Base-by-base conservation (phyloP, 2,888 invertebrate species). In the Caenorhabditis drosophilae region DNA sequence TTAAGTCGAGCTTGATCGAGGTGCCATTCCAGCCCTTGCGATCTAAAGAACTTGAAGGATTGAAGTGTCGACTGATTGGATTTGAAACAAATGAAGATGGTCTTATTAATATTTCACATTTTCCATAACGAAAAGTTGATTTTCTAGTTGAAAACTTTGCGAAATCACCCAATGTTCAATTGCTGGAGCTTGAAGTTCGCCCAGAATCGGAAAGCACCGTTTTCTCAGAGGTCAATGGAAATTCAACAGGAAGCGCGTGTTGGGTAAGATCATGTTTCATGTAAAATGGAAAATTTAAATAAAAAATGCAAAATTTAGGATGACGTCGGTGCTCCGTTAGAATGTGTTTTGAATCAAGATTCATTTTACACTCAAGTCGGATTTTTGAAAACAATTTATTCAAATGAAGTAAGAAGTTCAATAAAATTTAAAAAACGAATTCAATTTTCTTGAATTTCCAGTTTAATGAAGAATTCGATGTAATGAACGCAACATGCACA, bases 291-390 rank as follows among this genome's bases (percentile, higher is more conserved):
- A 36, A 48, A 36, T 36, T n/a, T 27, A 16, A 38, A 6, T 25
- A 23, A 25, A 26, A 15, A 16, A 27, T 18, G 20, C 9, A 9
- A 9, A 20, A 4, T 49, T 56, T 35, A 63, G 62, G 60, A 60
- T 27, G 67, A 67, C 18, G 51, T 60, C 42, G 67, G 67, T 45
- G 60, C 60, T 20, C 67, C 67, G 42, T 31, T 67, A 31, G 67
- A 67, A 31, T 67, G 67, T 20, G 18, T 45, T 7, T 9, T 67
- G 23, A 41, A 53, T 31, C 53, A 53, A 18, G 59, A 66, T 2
- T 25, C 49, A 20, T 47, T 53, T 2, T 67, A 52, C 55, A 38
- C 41, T 12, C 67, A 67, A 49, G 67, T 67, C 11, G 67, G 67
- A 46, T 16, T 60, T n/a, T 26, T 61, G 11, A 27, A 52, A n/a